Conservation (phyloP, 2,113 vertebrate genomes). For the Pelecanus crispus region DNA sequence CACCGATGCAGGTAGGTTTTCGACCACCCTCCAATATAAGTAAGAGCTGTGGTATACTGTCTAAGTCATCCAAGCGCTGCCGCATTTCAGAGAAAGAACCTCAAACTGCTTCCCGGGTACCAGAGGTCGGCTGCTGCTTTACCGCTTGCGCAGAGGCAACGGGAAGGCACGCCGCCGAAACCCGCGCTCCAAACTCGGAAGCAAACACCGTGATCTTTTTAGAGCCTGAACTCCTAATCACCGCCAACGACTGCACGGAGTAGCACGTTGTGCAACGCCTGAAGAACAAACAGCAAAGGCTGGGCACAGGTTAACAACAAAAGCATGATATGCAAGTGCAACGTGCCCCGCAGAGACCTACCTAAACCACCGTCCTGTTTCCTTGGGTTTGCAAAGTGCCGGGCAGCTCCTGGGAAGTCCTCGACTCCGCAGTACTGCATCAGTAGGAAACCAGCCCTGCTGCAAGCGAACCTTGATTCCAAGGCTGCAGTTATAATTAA, state of each 20-base stretch:
- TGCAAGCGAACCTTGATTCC: fast-evolving
- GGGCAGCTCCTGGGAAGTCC: neutral
- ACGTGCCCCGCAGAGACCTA: neutral
- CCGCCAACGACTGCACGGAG: fast-evolving
- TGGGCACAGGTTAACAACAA: neutral
- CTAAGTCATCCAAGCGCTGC: neutral
- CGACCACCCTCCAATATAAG: neutral
- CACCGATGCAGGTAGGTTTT: neutral
- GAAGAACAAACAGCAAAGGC: neutral
- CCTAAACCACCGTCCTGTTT: neutral
- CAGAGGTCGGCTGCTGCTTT: neutral
- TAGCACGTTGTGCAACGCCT: neutral
- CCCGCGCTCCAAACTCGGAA: neutral
- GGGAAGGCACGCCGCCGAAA: neutral
- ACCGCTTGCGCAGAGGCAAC: neutral
- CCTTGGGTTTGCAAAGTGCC: neutral
- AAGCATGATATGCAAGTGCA: neutral
- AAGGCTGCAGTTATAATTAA: neutral
- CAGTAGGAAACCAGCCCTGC: neutral
- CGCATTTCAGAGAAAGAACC: neutral
- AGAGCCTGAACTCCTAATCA: neutral
- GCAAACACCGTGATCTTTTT: neutral
- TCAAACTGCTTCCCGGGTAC: neutral
- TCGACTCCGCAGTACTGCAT: too few species aligned
- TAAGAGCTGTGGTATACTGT: neutral